These are phyloP conservation scores for Agrochola lota DNA, from an alignment of 2,888 invertebrate species.

Conservation along the genomic window DNA sequence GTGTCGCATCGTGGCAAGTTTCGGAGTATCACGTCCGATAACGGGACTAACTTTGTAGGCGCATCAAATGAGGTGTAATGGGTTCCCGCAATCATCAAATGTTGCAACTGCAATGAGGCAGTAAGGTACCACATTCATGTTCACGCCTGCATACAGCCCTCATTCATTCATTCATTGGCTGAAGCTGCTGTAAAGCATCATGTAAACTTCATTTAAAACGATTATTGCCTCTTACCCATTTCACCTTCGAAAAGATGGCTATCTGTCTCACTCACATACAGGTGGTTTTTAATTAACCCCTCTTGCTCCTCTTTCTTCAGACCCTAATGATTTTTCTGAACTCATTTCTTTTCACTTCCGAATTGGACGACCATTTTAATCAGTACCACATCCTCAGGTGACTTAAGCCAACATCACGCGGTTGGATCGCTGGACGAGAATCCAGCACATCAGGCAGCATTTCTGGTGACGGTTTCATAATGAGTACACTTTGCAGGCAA, in stretches of 20 bases:
- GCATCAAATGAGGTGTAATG: background rate
- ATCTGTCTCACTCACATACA: background rate
- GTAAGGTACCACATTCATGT: background rate
- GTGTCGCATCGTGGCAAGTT: too few species aligned
- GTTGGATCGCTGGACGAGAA: background rate
- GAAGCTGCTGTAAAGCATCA: slow-evolving; percentile 1
- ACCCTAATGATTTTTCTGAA: background rate
- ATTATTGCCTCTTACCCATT: background rate
- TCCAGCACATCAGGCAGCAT: background rate
- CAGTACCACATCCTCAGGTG: background rate
- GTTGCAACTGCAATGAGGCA: background rate
- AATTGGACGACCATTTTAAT: background rate
- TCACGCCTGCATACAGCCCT: background rate
- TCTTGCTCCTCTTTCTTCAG: background rate
- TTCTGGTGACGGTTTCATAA: background rate
- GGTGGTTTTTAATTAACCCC: background rate
- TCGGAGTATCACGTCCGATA: background rate
- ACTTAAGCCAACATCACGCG: background rate
- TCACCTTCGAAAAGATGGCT: background rate
- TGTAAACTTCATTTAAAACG: background rate
- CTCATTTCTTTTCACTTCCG: background rate
- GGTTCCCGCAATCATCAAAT: background rate
- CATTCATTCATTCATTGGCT: background rate
- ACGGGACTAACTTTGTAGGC: too few species aligned
- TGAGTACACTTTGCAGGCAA: background rate